Base-by-base conservation (phyloP, 2,888 invertebrate genomes). In the Pterobdella sp. region DNA sequence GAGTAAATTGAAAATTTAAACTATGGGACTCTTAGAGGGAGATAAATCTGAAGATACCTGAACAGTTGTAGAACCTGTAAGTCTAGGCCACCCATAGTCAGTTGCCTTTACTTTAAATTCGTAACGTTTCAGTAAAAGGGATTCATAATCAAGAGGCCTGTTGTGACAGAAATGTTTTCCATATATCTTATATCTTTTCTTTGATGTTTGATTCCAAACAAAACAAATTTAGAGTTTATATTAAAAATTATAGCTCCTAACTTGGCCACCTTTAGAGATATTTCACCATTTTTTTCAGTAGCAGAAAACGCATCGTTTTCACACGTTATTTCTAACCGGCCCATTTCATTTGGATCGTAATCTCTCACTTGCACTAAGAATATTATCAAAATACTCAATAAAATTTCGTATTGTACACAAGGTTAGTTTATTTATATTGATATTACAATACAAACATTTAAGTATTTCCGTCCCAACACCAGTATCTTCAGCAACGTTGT, bases 51-150 rank as follows among this genome's bases (percentile, higher is more conserved):
- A 3, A 42, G 3, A 10, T 22, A 96, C 90, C 75, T 94, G 88
- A 26, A 96, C 94, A 0, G 93, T 94, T 0, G 95, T 94, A 0
- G 91, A 91, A 69, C 94, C 94, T 0, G 91, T 92, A 83, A 92
- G 91, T 0, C 93, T 88, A 0, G 94, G 93, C 82, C 92, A 91
- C 1, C 95, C 95, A 84, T 92, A 92, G 82, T 96, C 95, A 82
- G 90, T 92, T 14, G 95, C 94, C 1, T 93, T 93, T 34, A 96
- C 94, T 32, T 42, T 66, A 81, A 96, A 94, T 81, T 94, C 94
- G 76, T 85, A 85, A 65, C 93, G 93, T 18, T 80, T 80, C 26
- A 77, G 78, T 2, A 77, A 78, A 3, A 76, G 75, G 14, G 75
- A 76, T 75, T 83, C 82, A 75, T 80, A 82, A 75, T 83, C 82